Evolutionary conservation across 2,888 invertebrate genomes (phyloP).

Genomic region (Lepidocyrtinus sp.): DNA sequence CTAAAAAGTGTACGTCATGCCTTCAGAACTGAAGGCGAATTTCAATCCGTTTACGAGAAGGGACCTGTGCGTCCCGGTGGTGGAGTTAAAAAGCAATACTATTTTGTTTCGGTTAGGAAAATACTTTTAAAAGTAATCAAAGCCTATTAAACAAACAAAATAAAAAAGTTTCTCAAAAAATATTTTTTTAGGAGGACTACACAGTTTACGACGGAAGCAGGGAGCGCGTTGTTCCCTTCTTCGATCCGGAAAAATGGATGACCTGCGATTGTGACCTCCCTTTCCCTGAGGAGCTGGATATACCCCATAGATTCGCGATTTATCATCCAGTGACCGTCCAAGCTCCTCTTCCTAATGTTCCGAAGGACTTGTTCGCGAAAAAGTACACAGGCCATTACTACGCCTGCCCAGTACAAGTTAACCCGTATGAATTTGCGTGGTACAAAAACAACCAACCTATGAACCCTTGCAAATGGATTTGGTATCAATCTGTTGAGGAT

Average conservation of each 20-base stretch:
- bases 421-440: slow-evolving; percentile 50
- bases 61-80: slow-evolving; percentile 39
- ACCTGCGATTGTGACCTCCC: slow-evolving; percentile 30
- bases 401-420: slow-evolving; percentile 43
- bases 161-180: not conserved
- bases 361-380: slow-evolving; percentile 15
- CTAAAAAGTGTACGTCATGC: slow-evolving; percentile 10
- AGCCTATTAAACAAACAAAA: not conserved
- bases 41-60: slow-evolving; percentile 44
- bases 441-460: slow-evolving; percentile 20
- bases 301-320: slow-evolving; percentile 44
- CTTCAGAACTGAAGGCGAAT: slow-evolving; percentile 22
- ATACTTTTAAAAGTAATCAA: not conserved
- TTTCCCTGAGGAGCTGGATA: slow-evolving; percentile 51
- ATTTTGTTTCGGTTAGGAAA: too few species aligned
- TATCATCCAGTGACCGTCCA: slow-evolving; percentile 58
- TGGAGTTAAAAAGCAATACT: slow-evolving; percentile 21
- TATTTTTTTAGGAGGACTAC: slow-evolving; percentile 39
- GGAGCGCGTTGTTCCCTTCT: slow-evolving; percentile 41
- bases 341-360: slow-evolving; percentile 46
- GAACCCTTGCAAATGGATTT: slow-evolving; percentile 57
- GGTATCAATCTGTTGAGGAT: slow-evolving; percentile 44
- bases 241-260: slow-evolving; percentile 50
- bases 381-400: slow-evolving; percentile 57
- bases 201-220: slow-evolving; percentile 28